Conservation (phyloP, 2,888 invertebrate genomes). For the Periphyllus acericola region DNA sequence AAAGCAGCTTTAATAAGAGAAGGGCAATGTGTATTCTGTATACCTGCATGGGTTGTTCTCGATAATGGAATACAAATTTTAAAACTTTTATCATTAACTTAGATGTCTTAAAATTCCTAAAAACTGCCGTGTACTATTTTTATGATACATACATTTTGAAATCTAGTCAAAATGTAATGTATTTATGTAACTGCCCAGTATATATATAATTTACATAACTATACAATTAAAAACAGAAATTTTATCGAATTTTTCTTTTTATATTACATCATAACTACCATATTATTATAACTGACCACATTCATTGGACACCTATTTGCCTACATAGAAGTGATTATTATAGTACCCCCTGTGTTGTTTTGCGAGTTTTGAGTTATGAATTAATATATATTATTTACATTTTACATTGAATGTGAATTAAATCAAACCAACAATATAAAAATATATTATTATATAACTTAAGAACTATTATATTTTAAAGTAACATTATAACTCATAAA, state of each 20-base stretch:
- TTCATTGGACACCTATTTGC: slow-evolving; percentile 7
- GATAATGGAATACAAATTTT: slow-evolving; percentile 21
- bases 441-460: slow-evolving; percentile 4
- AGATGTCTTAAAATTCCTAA: slow-evolving; percentile 18
- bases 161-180: slow-evolving; percentile 15
- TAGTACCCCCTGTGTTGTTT: slow-evolving; percentile 23
- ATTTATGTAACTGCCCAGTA: slow-evolving; percentile 31
- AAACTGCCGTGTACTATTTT: slow-evolving; percentile 29
- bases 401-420: slow-evolving; percentile 16
- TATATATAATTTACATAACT: slow-evolving; percentile 4
- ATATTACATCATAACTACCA: slow-evolving; percentile 10
- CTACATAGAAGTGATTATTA: slow-evolving; percentile 29
- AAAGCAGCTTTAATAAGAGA: slow-evolving; percentile 23
- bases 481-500: slow-evolving; percentile 15
- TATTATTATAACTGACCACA: slow-evolving; percentile 11
- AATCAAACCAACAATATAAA: slow-evolving; percentile 13
- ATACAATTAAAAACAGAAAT: slow-evolving; percentile 34
- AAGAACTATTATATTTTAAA: slow-evolving; percentile 34
- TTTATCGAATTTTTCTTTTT: slow-evolving; percentile 49
- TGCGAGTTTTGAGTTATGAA: neutral
- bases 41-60: slow-evolving; percentile 2
- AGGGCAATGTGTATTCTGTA: neutral
- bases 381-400: slow-evolving; percentile 15
- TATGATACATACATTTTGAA: neutral
- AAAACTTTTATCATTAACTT: slow-evolving; percentile 36